Base-by-base conservation (phyloP, 2,797 vertebrate species). In the Eidolon dupreanum region DNA sequence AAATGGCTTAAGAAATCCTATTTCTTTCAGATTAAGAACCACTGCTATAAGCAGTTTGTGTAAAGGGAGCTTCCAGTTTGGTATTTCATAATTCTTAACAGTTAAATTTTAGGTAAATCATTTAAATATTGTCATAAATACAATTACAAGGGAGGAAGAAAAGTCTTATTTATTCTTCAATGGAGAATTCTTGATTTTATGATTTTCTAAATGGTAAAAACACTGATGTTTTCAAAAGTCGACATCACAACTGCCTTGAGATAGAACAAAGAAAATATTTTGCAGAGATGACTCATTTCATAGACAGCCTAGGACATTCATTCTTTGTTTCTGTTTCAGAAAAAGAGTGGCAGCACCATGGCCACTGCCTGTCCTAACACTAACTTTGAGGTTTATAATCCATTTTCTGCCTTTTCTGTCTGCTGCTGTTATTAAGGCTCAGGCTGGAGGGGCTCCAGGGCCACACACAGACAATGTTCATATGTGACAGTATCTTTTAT, bases 391-490 rank as follows among this genome's bases (percentile, higher is more conserved):
- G 65, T 63, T 96, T 93, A 57, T 95, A 96, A 97, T 70, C 38
- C 22, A 59, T 63, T 88, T 94, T 96, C 94, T 92, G 66, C n/a
- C 82, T 59, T 91, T 97, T 93, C 51, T 57, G n/a, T 88, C 31
- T 86, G 70, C 74, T 33, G 59, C 92, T 96, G 84, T 84, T 94
- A 55, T 88, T 81, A 61, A 88, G 94, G 31, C 43, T 41, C 49
- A 90, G 87, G 59, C 96, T 98, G 97, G 97, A 97, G 57, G 84
- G 38, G 78, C 95, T 98, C 97, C 98, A 98, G 88, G 97, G 96
- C 97, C 97, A 98, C 98, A 97, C 97, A 97, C 96, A 96, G 68
- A 43, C 88, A 90, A 93, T 0, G 3, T 55, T 38, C 75, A 6
- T 33, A 12, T 51, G 74, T 49, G 93, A 90, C 97, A 96, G 88